These are phyloP conservation scores for Aptenodytes patagonicus DNA, from an alignment of 2,113 vertebrate species.

Conservation along the genomic window DNA sequence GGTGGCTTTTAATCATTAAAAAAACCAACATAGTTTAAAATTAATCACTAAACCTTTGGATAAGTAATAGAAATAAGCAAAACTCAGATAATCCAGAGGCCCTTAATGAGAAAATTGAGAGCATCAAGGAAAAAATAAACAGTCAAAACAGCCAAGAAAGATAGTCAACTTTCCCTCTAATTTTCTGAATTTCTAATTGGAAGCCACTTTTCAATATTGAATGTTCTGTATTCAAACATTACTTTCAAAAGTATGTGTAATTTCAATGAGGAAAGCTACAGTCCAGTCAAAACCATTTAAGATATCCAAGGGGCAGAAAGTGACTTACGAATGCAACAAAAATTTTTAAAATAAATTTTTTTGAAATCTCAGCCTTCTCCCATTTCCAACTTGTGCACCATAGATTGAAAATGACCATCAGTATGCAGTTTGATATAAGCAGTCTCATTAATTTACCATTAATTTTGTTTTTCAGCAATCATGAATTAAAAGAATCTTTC, in stretches of 20 bases:
- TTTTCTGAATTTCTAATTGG: neutral
- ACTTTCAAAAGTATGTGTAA: neutral
- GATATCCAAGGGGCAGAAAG: neutral
- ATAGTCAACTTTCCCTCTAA: neutral
- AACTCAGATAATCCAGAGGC: neutral
- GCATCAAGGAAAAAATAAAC: neutral
- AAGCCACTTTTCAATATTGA: neutral
- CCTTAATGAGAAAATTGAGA: neutral
- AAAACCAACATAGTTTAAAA: neutral
- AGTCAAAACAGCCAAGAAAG: neutral
- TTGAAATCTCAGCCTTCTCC: neutral
- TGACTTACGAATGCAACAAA: rapidly evolving
- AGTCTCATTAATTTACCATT: neutral
- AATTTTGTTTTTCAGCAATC: neutral
- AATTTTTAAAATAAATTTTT: neutral
- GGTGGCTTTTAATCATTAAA: neutral
- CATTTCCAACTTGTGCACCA: neutral
- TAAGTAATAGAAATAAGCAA: neutral
- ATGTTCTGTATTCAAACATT: neutral
- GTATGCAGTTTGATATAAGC: neutral
- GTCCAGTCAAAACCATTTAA: neutral
- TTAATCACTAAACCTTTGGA: neutral
- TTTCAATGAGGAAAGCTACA: neutral
- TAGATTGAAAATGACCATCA: neutral
- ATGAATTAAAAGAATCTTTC: neutral